Percentiles rank a stretch among this genome's conserved stretches.
Conservation (phyloP, 1,140 invertebrate species). For the Dufourea novaeangliae region DNA sequence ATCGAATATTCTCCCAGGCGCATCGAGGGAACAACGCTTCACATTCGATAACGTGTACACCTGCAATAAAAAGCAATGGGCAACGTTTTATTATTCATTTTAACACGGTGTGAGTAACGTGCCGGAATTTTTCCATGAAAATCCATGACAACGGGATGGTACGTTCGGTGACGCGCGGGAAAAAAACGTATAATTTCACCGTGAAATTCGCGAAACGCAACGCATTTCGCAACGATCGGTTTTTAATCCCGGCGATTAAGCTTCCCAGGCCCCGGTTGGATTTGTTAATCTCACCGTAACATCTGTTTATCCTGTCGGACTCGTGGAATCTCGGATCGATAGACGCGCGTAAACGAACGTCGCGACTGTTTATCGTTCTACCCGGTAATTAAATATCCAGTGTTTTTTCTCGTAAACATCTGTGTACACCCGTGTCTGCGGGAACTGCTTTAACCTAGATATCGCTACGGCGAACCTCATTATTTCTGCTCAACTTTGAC, state of each 20-base stretch:
- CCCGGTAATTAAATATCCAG: conserved; percentile 30
- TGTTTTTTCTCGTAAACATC: background rate
- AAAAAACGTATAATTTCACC: background rate
- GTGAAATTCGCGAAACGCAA: background rate
- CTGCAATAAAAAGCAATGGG: background rate
- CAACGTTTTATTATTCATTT: background rate
- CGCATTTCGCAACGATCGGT: background rate
- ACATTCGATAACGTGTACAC: background rate
- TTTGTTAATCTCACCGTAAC: background rate
- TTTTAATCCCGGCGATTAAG: background rate
- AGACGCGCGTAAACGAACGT: background rate
- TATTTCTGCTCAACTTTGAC: conserved; percentile 27
- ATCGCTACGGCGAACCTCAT: conserved; percentile 3
- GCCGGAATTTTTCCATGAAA: background rate
- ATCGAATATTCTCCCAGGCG: background rate
- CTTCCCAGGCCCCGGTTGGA: too few relatives aligned
- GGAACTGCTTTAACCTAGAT: conserved; percentile 2
- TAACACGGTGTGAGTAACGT: background rate
- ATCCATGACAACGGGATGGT: background rate
- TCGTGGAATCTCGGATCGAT: background rate
- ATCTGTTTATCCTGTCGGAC: background rate
- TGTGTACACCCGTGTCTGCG: background rate
- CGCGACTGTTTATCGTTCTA: conserved; percentile 1
- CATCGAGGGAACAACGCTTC: background rate
- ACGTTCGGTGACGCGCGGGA: too few relatives aligned